A percentile compares a stretch with the other conserved stretches of the same genome.
These are phyloP conservation scores for Horisme vitalbata DNA, from an alignment of 2,888 invertebrate species.

Conservation along the genomic window DNA sequence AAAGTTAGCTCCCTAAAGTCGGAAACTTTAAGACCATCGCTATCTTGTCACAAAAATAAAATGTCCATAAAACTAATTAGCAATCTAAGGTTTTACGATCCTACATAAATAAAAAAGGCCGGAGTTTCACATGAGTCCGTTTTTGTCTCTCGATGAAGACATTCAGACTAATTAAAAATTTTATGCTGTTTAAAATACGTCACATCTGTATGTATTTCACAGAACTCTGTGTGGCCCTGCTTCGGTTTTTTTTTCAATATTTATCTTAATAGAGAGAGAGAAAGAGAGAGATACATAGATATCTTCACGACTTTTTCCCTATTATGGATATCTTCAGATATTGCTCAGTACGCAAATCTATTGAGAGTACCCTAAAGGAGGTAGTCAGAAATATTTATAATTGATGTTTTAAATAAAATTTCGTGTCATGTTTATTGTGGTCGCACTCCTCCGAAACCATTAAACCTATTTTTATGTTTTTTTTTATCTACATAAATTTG, in stretches of 20 bases:
- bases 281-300: too few species aligned
- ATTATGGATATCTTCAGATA: too few species aligned
- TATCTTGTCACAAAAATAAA: conserved; percentile 59
- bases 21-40: conserved; percentile 37
- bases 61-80: conserved; percentile 74
- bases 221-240: conserved; percentile 17
- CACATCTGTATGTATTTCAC: conserved; percentile 43
- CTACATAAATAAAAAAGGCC: conserved; percentile 69
- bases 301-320: too few species aligned
- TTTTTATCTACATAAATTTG: too few species aligned
- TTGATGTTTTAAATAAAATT: too few species aligned
- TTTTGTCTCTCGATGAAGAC: conserved; percentile 66
- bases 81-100: conserved; percentile 70
- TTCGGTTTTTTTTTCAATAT: conserved; percentile 4
- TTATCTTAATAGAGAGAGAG: too few species aligned
- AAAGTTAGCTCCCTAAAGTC: neutral
- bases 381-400: too few species aligned
- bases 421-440: too few species aligned
- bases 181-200: conserved; percentile 49
- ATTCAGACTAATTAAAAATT: conserved; percentile 62
- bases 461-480: too few species aligned
- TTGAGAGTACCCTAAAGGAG: too few species aligned
- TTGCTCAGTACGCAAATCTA: too few species aligned
- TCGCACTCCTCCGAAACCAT: too few species aligned
- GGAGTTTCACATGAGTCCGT: conserved; percentile 56